Percentiles rank a stretch among this genome's conserved stretches.
phyloP scores from a whole-genome alignment of 1,140 invertebrate species.

The Drosophila pseudoobscura region DNA sequence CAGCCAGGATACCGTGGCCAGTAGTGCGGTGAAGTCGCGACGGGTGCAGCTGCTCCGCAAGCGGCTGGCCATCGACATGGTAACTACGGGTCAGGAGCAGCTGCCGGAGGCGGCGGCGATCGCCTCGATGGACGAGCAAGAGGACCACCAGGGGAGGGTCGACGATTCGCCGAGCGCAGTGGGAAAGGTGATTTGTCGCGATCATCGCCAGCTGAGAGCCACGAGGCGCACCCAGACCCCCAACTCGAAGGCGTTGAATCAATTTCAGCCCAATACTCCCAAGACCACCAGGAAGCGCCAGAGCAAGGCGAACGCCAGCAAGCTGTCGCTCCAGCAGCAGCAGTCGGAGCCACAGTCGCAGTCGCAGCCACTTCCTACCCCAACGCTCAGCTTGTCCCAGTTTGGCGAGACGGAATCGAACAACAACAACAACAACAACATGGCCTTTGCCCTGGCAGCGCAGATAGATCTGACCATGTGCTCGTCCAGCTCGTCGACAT shows the following conservation, averaged over 20 bases:
- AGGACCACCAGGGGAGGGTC: background rate
- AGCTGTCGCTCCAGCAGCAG: background rate
- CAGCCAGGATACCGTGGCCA: conserved; percentile 13
- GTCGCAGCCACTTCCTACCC: conserved; percentile 16
- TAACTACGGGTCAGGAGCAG: conserved; percentile 53
- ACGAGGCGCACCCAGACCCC: conserved; percentile 52
- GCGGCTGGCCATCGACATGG: conserved; percentile 78
- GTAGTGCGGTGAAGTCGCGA: conserved; percentile 57
- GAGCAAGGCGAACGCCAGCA: conserved; percentile 42
- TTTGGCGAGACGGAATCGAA: conserved; percentile 46
- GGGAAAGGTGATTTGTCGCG: conserved; percentile 39
- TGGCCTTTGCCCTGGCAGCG: conserved; percentile 54
- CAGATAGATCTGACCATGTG: conserved; percentile 80
- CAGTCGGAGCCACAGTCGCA: background rate
- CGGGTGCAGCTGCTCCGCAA: conserved; percentile 76
- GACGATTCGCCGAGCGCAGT: conserved; percentile 2
- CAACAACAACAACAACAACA: conserved; percentile 26
- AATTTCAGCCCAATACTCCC: conserved; percentile 27
- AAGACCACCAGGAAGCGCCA: conserved; percentile 60
- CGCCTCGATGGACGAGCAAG: background rate
- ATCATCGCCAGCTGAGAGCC: conserved; percentile 50
- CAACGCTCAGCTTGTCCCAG: conserved; percentile 1
- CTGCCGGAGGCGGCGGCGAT: background rate
- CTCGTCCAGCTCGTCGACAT: conserved; percentile 73
- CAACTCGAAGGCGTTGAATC: conserved; percentile 8